Percentiles rank a stretch among this genome's conserved stretches.
phyloP scores from a whole-genome alignment of 2,888 invertebrate genomes.

The Xestia sexstrigata region DNA sequence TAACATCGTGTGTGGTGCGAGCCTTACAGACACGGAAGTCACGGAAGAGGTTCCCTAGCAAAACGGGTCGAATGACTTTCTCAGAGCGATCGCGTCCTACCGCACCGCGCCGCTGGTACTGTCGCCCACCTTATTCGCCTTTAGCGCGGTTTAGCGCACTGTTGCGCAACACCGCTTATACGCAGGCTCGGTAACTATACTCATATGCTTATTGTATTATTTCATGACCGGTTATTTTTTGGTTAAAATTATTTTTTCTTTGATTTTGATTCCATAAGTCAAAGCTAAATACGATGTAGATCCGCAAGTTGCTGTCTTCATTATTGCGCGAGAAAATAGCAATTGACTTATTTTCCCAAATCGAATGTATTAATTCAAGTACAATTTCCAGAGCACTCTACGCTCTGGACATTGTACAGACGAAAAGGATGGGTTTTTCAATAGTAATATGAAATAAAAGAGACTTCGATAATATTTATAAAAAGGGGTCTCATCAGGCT shows the following conservation, averaged over 20 bases:
- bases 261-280: neutral
- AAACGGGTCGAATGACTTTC: slow-evolving; percentile 81
- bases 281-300: neutral
- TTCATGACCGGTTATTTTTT: neutral
- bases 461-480: too few species aligned
- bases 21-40: slow-evolving; percentile 66
- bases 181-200: slow-evolving; percentile 51
- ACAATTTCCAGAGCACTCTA: too few species aligned
- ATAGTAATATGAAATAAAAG: too few species aligned
- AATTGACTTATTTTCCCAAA: neutral
- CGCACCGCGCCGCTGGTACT: slow-evolving; percentile 42
- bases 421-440: too few species aligned
- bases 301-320: neutral
- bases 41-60: slow-evolving; percentile 74
- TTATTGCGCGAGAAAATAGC: neutral
- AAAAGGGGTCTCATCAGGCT: too few species aligned
- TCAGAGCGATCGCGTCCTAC: slow-evolving; percentile 72
- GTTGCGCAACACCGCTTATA: slow-evolving; percentile 72
- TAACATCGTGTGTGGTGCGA: slow-evolving; percentile 39
- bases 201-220: slow-evolving; percentile 17
- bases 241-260: too few species aligned
- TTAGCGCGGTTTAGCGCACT: slow-evolving; percentile 70
- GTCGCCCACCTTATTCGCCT: slow-evolving; percentile 72
- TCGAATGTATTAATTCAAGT: neutral
- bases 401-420: too few species aligned